Evolutionary conservation across 2,797 vertebrate species (phyloP).

Genomic region (Petrocephalus schoutedeni): DNA sequence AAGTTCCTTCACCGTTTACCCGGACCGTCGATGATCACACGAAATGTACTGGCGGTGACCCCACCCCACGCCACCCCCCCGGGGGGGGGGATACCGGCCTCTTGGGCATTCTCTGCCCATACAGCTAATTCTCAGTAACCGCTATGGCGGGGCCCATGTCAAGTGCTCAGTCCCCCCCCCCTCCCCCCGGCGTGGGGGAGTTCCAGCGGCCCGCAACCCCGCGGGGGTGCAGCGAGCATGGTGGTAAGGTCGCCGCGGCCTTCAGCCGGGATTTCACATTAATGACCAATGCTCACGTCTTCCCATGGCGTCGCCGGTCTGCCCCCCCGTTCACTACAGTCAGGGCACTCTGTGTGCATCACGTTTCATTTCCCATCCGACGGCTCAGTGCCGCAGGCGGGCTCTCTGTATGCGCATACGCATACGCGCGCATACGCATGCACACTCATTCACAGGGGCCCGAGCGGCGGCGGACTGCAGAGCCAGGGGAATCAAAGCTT

Average conservation of each 20-base stretch:
- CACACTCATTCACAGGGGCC: slow-evolving; percentile 35
- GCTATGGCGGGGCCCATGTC: neutral
- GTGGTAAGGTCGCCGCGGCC: neutral
- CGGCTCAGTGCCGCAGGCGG: slow-evolving; percentile 38
- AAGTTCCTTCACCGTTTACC: no score
- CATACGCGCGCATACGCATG: slow-evolving; percentile 20
- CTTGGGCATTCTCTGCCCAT: no score
- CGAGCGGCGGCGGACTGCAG: slow-evolving; percentile 45
- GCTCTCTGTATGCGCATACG: slow-evolving; percentile 7
- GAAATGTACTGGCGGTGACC: no score
- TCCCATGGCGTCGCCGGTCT: neutral
- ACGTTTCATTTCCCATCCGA: neutral
- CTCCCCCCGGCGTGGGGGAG: neutral
- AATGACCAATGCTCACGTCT: neutral
- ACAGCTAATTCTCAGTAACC: neutral
- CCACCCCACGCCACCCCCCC: no score
- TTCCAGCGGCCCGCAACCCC: neutral
- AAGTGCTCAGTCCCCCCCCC: neutral
- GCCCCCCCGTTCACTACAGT: neutral
- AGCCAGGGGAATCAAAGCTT: slow-evolving; percentile 20
- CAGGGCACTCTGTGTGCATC: neutral
- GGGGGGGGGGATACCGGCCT: no score
- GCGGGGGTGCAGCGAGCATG: neutral
- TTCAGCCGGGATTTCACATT: neutral
- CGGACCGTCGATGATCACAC: no score